Percentiles rank a stretch among this genome's conserved stretches.
Evolutionary conservation across 2,113 vertebrate genomes (phyloP).

Genomic region (Nothocercus julius): DNA sequence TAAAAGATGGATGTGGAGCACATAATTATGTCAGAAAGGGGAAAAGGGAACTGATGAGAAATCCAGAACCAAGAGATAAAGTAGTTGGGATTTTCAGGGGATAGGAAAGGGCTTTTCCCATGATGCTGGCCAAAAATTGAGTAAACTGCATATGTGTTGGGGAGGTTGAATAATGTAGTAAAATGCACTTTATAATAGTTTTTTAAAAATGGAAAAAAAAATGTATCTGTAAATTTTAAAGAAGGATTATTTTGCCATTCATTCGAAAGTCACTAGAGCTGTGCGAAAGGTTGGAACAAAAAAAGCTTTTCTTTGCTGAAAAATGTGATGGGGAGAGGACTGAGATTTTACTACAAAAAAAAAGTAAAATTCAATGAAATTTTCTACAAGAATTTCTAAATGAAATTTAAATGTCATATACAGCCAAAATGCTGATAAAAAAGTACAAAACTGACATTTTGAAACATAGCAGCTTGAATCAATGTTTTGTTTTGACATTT

Average conservation of each 20-base stretch:
- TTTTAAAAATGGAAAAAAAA: neutral
- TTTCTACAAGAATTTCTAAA: neutral
- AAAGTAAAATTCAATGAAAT: neutral
- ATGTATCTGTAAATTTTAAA: neutral
- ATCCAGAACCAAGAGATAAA: neutral
- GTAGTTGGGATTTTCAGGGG: neutral
- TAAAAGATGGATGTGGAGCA: neutral
- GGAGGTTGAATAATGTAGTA: neutral
- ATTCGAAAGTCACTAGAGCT: neutral
- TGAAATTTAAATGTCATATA: neutral
- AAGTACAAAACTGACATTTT: constrained; percentile 37
- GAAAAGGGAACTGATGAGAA: neutral
- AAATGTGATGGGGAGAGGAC: neutral
- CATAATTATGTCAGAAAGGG: neutral
- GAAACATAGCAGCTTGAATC: constrained; percentile 59
- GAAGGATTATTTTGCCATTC: neutral
- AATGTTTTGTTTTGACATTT: constrained; percentile 70
- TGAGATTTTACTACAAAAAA: neutral
- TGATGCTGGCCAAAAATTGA: neutral
- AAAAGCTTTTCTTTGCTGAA: neutral
- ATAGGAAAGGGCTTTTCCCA: neutral
- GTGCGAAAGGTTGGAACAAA: neutral
- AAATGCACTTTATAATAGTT: neutral
- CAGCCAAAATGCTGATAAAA: constrained; percentile 29
- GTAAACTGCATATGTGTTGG: accelerated